Evolutionary conservation across 2,797 vertebrate species (phyloP), one percentile per base, ranked within the genome.

Genomic region (Spinus olivaceus): DNA sequence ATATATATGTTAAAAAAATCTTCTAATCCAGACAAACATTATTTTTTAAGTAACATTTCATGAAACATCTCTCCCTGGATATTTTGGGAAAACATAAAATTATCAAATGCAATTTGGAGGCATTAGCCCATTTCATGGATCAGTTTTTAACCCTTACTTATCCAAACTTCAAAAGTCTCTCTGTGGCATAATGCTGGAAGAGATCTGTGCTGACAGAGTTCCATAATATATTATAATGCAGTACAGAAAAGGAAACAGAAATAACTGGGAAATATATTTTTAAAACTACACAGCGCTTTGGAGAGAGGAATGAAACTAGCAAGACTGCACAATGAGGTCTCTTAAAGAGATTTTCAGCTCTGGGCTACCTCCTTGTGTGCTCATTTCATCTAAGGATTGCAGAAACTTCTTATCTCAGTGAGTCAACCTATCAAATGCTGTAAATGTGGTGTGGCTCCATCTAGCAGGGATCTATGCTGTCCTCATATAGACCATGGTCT

Each of bases 331-430:
- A 81, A 73, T n/a, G 33, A 16, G 20, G 51, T 59, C 60, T 81
- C 59, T 86, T 63, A 19, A 79, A 92, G 32, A 79, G 66, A 57
- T n/a, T 79, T 85, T 71, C 46, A 54, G 49, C 77, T 76, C 33
- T 35, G 32, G 47, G 63, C 59, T 84, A 51, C 47, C 27, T 73
- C 32, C 32, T 69, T 59, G 25, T 50, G 51, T 77, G 42, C 25
- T 89, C 87, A 25, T 73, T 86, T 92, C 66, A 84, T 73, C 74
- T 70, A 35, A 23, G 0, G 2, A 53, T 51, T 77, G 37, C 60
- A 91, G 56, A 85, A 96, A 85, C 37, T 76, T 92, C 39, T 88
- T 78, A 74, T 66, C 61, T 87, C 63, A 79, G 33, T 64, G 47
- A 93, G 35, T 47, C 71, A 70, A 63, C 53, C 10, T 24, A 72